A percentile compares a stretch with the other conserved stretches of the same genome.
Evolutionary conservation across 2,797 vertebrate genomes (phyloP).

Genomic region (Linurgus olivaceus): DNA sequence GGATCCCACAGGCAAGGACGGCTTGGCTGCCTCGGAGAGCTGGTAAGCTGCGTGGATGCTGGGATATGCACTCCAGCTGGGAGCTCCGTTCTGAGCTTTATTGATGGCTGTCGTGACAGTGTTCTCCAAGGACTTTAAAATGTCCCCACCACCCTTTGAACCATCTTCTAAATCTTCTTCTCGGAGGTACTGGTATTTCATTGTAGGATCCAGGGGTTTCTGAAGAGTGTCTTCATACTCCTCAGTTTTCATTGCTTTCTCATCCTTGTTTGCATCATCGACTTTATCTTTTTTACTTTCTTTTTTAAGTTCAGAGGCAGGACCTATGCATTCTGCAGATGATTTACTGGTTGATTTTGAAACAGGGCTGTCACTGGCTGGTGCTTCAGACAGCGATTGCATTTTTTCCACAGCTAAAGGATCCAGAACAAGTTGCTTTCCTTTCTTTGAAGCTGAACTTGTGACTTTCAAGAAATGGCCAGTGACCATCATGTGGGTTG

Average conservation of each 20-base stretch:
- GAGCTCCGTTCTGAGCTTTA: conserved; percentile 97
- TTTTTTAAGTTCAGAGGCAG: conserved; percentile 81
- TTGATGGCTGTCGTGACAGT: conserved; percentile 98
- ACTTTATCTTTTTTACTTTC: conserved; percentile 81
- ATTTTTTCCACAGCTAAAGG: conserved; percentile 96
- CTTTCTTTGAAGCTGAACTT: conserved; percentile 97
- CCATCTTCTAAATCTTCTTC: conserved; percentile 97
- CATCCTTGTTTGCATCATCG: conserved; percentile 77
- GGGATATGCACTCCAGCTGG: conserved; percentile 98
- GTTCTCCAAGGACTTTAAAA: conserved; percentile 97
- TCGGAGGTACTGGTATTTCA: conserved; percentile 96
- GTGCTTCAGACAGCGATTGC: conserved; percentile 88
- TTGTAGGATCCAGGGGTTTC: conserved; percentile 84
- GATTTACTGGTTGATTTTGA: conserved; percentile 81
- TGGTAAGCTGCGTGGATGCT: conserved; percentile 99
- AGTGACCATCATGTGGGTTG: conserved; percentile 99
- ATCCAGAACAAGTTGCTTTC: conserved; percentile 95
- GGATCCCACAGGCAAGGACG: conserved; percentile 81
- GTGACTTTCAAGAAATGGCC: conserved; percentile 99
- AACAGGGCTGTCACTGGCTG: conserved; percentile 73
- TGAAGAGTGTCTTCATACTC: conserved; percentile 85
- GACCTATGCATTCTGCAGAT: conserved; percentile 78
- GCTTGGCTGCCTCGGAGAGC: conserved; percentile 92
- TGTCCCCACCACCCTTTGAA: conserved; percentile 93
- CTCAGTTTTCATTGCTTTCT: conserved; percentile 83